Conservation (phyloP, 2,113 vertebrate species). For the Mesitornis unicolor region DNA sequence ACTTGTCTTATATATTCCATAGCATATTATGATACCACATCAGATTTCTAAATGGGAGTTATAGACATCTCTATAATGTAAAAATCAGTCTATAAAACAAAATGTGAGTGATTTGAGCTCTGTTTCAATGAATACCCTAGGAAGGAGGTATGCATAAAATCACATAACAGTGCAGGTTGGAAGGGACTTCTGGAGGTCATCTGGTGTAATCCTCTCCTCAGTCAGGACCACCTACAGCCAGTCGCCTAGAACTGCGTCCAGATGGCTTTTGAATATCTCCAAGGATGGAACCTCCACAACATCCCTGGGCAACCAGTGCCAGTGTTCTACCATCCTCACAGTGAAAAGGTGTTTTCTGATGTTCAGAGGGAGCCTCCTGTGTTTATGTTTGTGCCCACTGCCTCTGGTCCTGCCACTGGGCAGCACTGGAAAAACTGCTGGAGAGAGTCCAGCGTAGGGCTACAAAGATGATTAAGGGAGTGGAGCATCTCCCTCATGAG, state of each 20-base stretch:
- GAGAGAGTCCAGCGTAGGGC: too few relatives aligned
- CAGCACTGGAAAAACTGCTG: too few relatives aligned
- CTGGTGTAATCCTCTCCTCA: not conserved
- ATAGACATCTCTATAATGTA: not conserved
- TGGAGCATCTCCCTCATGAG: too few relatives aligned
- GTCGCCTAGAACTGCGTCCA: not conserved
- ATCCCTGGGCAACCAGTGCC: not conserved
- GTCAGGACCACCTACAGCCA: accelerated
- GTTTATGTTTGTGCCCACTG: too few relatives aligned
- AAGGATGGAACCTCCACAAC: not conserved
- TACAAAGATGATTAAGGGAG: too few relatives aligned
- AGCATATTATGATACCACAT: accelerated
- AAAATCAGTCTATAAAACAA: not conserved
- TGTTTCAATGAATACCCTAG: not conserved
- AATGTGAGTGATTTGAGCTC: not conserved
- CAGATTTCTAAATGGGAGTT: not conserved
- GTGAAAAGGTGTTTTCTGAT: not conserved
- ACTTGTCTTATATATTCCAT: not conserved
- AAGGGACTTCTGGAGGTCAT: not conserved
- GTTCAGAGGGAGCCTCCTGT: not conserved
- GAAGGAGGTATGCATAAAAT: not conserved
- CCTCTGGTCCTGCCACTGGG: not conserved
- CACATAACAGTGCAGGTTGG: not conserved
- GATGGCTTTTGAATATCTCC: not conserved
- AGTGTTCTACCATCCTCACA: not conserved